phyloP scores from a whole-genome alignment of 2,797 vertebrate species.

The Cercopithecus neglectus region DNA sequence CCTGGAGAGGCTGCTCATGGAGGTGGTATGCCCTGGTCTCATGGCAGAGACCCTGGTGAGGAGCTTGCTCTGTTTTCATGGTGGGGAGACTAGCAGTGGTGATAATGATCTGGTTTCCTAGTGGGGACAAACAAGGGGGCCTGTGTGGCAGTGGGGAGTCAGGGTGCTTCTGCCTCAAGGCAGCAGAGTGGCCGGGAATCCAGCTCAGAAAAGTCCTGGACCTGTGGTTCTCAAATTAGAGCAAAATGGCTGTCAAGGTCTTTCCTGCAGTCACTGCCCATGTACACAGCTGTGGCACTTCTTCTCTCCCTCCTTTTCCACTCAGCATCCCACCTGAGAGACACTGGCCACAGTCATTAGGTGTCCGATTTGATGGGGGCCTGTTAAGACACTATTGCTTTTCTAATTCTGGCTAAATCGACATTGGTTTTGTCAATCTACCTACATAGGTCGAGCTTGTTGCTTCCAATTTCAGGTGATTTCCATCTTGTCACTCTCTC shows the following conservation, averaged over 20 bases:
- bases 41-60: not conserved
- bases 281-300: fast-evolving
- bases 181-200: not conserved
- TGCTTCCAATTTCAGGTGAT: conserved; percentile 44
- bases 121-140: not conserved
- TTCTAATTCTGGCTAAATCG: conserved; percentile 42
- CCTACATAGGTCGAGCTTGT: not conserved
- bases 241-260: not conserved
- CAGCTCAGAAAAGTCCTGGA: not conserved
- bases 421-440: conserved; percentile 46
- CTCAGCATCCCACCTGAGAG: not conserved
- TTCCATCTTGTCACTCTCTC: conserved; percentile 39
- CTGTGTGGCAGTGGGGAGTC: not conserved
- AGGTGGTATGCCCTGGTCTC: not conserved
- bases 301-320: not conserved
- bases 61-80: not conserved
- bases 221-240: not conserved
- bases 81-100: too few species aligned
- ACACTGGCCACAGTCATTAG: not conserved
- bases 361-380: not conserved
- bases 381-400: conserved; percentile 9
- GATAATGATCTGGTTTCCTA: not conserved
- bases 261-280: not conserved
- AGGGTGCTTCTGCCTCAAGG: not conserved
- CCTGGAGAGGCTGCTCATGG: not conserved